Evolutionary conservation across 2,797 vertebrate species (phyloP), one percentile per base, ranked within the genome.

Genomic region (Helarctos malayanus): DNA sequence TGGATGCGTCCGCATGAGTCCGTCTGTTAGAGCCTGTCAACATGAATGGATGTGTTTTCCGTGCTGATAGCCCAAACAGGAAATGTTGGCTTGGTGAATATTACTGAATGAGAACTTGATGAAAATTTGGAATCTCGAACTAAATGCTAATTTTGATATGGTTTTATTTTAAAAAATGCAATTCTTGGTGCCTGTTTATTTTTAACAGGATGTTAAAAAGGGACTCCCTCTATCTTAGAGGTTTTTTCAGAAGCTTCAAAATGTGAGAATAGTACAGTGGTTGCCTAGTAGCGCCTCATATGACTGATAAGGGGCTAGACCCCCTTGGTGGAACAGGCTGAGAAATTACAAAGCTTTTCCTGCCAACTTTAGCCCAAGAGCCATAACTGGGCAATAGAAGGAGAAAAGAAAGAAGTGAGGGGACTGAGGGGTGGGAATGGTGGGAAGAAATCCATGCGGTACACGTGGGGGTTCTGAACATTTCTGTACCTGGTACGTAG

Each of bases 71-170:
- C 52, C 38, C 63, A 27, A 41, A 82, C 21, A n/a, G 86, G 88
- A 97, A 88, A 79, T 80, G 92, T 93, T 89, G 85, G 75, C 21
- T 56, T 75, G 79, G 83, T 73, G 75, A 27, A 32, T 86, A 54
- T 45, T 71, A 65, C 19, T 91, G 88, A 95, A 95, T 75, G 71
- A 92, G 71, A 93, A 93, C 29, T 35, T 81, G 97, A 75, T 86
- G 93, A 96, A 93, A 96, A 83, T 38, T 79, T 89, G 75, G 86
- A 97, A 69, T 96, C 68, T 94, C 25, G 49, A 91, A 54, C 41
- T 32, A 57, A 69, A 89, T 29, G 79, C 18, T 95, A 25, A 94
- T 92, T 94, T 96, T 49, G 13, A 41, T 61, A 54, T 71, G 85
- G 19, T 57, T 97, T 97, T 88, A 45, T 91, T 84, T 80, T 85